These are phyloP conservation scores for Lathronympha strigana DNA, from an alignment of 2,888 invertebrate species.

Conservation along the genomic window DNA sequence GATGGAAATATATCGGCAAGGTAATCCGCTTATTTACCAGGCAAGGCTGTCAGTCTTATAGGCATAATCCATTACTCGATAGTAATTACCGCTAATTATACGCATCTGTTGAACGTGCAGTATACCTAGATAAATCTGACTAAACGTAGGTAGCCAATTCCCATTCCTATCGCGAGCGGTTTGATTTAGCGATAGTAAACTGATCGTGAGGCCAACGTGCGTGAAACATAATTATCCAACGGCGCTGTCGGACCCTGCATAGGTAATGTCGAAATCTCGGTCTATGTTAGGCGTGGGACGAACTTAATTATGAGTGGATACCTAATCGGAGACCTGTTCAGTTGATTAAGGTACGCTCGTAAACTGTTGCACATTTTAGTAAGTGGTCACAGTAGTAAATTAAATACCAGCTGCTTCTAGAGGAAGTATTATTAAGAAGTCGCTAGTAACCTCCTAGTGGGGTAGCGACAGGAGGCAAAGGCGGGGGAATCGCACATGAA, in stretches of 20 bases:
- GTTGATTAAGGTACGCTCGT: not conserved
- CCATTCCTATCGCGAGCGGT: constrained; percentile 8
- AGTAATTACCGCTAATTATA: constrained; percentile 1
- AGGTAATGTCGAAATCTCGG: constrained; percentile 25
- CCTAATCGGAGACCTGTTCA: not conserved
- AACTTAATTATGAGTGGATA: constrained; percentile 28
- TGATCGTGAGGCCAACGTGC: constrained; percentile 1
- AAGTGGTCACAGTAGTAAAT: not conserved
- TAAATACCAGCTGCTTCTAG: no score
- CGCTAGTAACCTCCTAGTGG: no score
- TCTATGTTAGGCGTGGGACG: constrained; percentile 33
- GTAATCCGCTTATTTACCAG: not conserved
- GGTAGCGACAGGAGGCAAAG: no score
- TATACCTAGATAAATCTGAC: no score
- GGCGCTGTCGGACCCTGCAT: constrained; percentile 17
- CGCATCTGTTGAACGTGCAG: not conserved
- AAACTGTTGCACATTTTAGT: not conserved
- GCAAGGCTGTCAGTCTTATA: not conserved
- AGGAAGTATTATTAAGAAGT: no score
- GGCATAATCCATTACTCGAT: not conserved
- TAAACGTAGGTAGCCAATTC: not conserved
- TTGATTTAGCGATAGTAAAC: constrained; percentile 2
- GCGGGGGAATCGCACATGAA: no score
- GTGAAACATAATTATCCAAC: constrained; percentile 11
- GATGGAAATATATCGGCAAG: not conserved